phyloP scores from a whole-genome alignment of 2,888 invertebrate species.

The Aromia moschata region DNA sequence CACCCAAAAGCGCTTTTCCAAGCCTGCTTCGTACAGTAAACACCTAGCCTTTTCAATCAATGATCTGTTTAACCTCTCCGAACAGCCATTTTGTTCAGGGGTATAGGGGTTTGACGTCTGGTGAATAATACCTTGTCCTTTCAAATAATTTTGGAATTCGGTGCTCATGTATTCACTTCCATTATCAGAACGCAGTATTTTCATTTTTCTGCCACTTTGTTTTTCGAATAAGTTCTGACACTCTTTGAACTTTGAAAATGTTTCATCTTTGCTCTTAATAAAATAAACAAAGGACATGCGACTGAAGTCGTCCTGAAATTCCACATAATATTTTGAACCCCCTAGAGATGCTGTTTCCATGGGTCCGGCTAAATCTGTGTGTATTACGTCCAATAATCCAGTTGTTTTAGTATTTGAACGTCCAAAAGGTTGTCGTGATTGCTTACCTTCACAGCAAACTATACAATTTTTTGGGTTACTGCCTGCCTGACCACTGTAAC shows the following conservation, averaged over 20 bases:
- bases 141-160: constrained; percentile 32
- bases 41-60: constrained; percentile 35
- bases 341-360: neutral
- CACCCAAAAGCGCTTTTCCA: constrained; percentile 32
- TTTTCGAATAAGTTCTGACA: neutral
- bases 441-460: too few species aligned
- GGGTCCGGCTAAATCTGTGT: neutral
- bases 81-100: constrained; percentile 35
- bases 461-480: too few species aligned
- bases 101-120: constrained; percentile 29
- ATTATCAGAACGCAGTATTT: constrained; percentile 30
- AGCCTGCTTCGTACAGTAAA: constrained; percentile 30
- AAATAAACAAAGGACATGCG: neutral
- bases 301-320: neutral
- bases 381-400: neutral
- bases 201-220: constrained; percentile 23
- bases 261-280: neutral
- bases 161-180: constrained; percentile 34
- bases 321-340: neutral
- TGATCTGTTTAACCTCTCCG: constrained; percentile 32
- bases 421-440: too few species aligned
- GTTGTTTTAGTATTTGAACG: too few species aligned
- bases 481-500: too few species aligned
- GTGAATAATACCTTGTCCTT: constrained; percentile 30
- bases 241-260: neutral